Evolutionary conservation across 2,888 invertebrate species (phyloP).

Genomic region (Drosophila mercatorum): DNA sequence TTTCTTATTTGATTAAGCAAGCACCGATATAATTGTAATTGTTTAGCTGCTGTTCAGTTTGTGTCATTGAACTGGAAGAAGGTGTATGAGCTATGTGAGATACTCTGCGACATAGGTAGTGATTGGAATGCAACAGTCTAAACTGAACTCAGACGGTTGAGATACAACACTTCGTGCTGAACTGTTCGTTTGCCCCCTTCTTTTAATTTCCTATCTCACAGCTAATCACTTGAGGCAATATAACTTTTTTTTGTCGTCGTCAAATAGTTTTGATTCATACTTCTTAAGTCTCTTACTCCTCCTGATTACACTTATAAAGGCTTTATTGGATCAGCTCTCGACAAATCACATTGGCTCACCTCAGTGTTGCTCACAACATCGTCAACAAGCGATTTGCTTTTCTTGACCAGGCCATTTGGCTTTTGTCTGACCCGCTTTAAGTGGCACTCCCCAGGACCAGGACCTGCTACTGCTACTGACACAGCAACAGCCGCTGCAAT

Average conservation of each 20-base stretch:
- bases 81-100: background rate
- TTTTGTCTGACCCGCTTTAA: background rate
- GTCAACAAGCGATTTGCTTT: background rate
- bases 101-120: too few relatives aligned
- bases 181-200: too few relatives aligned
- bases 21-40: slow-evolving; percentile 80
- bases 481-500: background rate
- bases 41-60: slow-evolving; percentile 16
- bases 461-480: too few relatives aligned
- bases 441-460: background rate
- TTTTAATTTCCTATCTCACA: too few relatives aligned
- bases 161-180: too few relatives aligned
- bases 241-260: too few relatives aligned
- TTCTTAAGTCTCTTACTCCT: background rate
- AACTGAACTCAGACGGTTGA: too few relatives aligned
- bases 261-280: background rate
- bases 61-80: background rate
- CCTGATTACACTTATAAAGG: background rate
- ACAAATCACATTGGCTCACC: background rate
- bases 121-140: too few relatives aligned
- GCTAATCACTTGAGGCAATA: too few relatives aligned
- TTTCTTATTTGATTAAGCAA: slow-evolving; percentile 77
- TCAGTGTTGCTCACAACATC: background rate
- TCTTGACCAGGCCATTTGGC: slow-evolving; percentile 1
- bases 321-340: too few relatives aligned